phyloP scores from a whole-genome alignment of 1,140 invertebrate species.

The Drosophila ficusphila region DNA sequence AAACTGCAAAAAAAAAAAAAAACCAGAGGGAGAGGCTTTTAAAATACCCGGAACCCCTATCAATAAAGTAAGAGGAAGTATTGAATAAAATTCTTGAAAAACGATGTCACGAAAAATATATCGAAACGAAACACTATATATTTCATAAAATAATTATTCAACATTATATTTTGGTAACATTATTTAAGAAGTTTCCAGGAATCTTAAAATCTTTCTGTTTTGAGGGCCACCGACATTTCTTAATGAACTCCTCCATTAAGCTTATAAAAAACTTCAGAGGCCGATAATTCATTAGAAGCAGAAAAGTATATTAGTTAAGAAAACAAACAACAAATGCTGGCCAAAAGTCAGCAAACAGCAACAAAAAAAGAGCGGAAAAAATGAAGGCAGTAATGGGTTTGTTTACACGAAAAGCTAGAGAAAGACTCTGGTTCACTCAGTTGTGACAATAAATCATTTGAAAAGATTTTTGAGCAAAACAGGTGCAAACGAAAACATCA shows the following conservation, averaged over 20 bases:
- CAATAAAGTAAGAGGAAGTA: too few relatives aligned
- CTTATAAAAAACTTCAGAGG: constrained; percentile 33
- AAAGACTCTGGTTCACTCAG: constrained; percentile 25
- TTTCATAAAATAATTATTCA: not conserved
- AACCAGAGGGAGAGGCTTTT: constrained; percentile 1
- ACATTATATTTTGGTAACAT: not conserved
- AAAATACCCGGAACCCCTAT: constrained; percentile 4
- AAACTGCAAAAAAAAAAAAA: not conserved
- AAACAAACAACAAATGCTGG: constrained; percentile 9
- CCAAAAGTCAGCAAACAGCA: constrained; percentile 25
- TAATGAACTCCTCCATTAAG: constrained; percentile 66
- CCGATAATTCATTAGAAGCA: constrained; percentile 64
- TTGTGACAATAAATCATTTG: constrained; percentile 46
- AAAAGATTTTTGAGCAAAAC: constrained; percentile 6
- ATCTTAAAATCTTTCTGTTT: not conserved
- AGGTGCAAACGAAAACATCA: constrained; percentile 45
- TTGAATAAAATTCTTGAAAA: too few relatives aligned
- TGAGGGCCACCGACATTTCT: constrained; percentile 12
- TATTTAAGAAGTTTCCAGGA: not conserved
- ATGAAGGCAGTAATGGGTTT: constrained; percentile 67
- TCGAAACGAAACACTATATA: too few relatives aligned
- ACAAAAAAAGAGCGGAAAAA: constrained; percentile 19
- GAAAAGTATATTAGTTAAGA: constrained; percentile 14
- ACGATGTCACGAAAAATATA: too few relatives aligned
- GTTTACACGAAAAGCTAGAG: constrained; percentile 47